Percentiles rank a stretch among this genome's conserved stretches.
These are phyloP conservation scores for Embidobia sp. DNA, from an alignment of 2,888 invertebrate genomes.

Conservation along the genomic window DNA sequence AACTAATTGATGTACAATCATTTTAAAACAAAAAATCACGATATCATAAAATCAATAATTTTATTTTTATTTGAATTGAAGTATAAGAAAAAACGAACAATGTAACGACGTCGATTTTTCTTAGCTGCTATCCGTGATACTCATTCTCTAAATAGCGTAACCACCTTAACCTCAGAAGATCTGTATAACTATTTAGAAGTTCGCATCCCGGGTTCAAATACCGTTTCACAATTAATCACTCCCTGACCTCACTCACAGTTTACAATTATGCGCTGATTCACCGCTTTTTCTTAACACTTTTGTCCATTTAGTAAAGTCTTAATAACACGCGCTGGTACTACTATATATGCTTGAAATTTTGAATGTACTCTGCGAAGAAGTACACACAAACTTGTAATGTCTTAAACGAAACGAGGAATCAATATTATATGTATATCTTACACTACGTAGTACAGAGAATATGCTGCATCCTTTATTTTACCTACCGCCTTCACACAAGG, in stretches of 20 bases:
- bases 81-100: no score
- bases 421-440: constrained; percentile 53
- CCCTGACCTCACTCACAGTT: constrained; percentile 63
- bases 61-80: no score
- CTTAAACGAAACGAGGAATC: constrained; percentile 58
- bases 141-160: no score
- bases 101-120: no score
- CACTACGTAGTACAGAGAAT: constrained; percentile 62
- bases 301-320: constrained; percentile 74
- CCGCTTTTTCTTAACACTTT: constrained; percentile 76
- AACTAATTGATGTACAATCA: no score
- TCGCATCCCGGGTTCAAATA: constrained; percentile 68
- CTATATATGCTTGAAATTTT: constrained; percentile 74
- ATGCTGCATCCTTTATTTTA: constrained; percentile 63
- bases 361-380: constrained; percentile 68
- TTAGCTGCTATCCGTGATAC: no score
- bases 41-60: no score
- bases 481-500: constrained; percentile 53
- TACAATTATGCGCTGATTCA: constrained; percentile 76
- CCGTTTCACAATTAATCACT: constrained; percentile 60
- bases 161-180: constrained; percentile 64
- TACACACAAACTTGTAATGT: constrained; percentile 66
- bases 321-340: constrained; percentile 75
- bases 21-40: no score
- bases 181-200: constrained; percentile 68